Evolutionary conservation across 2,888 invertebrate genomes (phyloP), one percentile per base, ranked within the genome.

Genomic region (Nudaria mundana): DNA sequence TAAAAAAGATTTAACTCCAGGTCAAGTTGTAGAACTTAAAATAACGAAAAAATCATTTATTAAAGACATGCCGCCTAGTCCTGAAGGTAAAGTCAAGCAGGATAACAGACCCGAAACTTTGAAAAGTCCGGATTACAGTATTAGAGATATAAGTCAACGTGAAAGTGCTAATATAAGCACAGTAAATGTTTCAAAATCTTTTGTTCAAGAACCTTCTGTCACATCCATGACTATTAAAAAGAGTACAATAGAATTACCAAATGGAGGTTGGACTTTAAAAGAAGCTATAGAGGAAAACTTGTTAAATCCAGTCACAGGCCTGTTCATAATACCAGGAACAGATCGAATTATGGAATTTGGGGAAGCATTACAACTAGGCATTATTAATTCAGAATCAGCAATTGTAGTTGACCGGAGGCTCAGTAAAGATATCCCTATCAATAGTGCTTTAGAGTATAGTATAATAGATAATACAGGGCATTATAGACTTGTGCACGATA

Each of bases 271-370:
- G 95, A 91, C 91, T 40, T 88, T 98, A 2, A 90, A 91, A 37
- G 95, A 97, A 62, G 97, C 97, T 2, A 96, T 98, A 49, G 90
- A 94, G 25, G 93, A 94, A 67, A 93, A 93, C 37, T 78, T 96
- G 2, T 95, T 98, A 59, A 95, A 98, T 76, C 94, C 97, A 1
- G 86, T 91, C 0, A 93, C 92, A 1, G 98, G 98, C 2, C 83
- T 95, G 22, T 96, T 98, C 61, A 92, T 93, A 10, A 95, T 98
- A 50, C 95, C 96, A 1, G 94, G 94, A 8, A 96, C 97, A 4
- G 97, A 97, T 71, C 90, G 96, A 54, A 84, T 94, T 37, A 92
- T 97, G 29, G 94, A 94, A 44, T 94, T 98, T 56, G 93, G 95
- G 73, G 97, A 98, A 76, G 96, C 98, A 56, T 90, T 98, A 28